Evolutionary conservation across 2,888 invertebrate species (phyloP).

Genomic region (Acleris laterana): DNA sequence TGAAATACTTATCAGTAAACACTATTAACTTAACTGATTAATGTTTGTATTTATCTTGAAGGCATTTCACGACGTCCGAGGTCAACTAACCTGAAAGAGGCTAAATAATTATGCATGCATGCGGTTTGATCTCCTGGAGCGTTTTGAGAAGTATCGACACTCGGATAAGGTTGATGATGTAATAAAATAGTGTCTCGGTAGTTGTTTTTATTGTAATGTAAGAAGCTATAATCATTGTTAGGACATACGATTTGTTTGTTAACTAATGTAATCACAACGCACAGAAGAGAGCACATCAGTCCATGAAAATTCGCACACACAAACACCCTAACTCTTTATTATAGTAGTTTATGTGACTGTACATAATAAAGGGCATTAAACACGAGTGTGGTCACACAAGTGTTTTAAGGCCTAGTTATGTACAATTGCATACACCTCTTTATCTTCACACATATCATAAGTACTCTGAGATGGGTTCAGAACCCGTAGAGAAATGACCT

Average conservation of each 20-base stretch:
- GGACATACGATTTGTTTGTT: not conserved
- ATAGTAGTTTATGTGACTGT: no score
- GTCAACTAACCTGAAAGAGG: not conserved
- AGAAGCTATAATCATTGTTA: not conserved
- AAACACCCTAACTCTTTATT: not conserved
- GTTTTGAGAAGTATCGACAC: not conserved
- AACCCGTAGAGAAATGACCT: no score
- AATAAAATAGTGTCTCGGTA: not conserved
- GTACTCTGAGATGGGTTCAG: no score
- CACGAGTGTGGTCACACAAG: no score
- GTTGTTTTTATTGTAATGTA: no score
- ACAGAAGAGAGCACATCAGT: slow-evolving; percentile 4
- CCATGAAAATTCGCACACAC: slow-evolving; percentile 23
- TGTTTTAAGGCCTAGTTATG: no score
- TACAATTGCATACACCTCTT: no score
- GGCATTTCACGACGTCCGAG: not conserved
- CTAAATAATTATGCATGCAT: not conserved
- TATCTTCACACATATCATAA: no score
- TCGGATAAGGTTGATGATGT: not conserved
- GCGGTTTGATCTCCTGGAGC: not conserved
- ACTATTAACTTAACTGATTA: not conserved
- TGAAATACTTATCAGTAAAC: not conserved
- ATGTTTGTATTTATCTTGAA: not conserved
- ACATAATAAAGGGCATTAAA: no score
- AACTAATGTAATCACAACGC: not conserved